Base-by-base conservation (phyloP, 2,888 invertebrate genomes). In the Meghimatium bilineatum region DNA sequence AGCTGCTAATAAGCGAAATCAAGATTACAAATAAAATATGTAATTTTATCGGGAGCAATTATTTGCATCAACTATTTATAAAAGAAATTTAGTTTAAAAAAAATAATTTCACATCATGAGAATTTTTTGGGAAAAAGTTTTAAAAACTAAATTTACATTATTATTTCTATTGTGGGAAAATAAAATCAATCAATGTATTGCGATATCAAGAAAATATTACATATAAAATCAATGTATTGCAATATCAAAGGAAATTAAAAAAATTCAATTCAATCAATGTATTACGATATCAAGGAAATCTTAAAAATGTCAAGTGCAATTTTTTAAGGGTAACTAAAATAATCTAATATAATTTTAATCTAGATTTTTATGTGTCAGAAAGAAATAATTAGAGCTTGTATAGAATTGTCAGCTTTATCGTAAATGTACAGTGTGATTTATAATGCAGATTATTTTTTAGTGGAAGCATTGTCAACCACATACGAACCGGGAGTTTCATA, bases 401-500 rank as follows among this genome's bases (percentile, higher is more conserved):
- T 1, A 63, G n/a, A 63, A 63, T n/a, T 8, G 60, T 8, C 23
- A n/a, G 3, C 60, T 63, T n/a, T n/a, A n/a, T 63, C n/a, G 60
- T 17, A 63, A n/a, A 63, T n/a, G 12, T 8, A 6, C n/a, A 63
- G n/a, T n/a, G 12, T n/a, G 3, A 5, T n/a, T 63, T 74, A 12
- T 23, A 74, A 74, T 23, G 3, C 2, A 23, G 44, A 17, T 44
- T 81, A 81, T 56, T 81, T 81, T 17, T 63, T 81, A 81, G 56
- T 60, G 67, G 81, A 74, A 29, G 38, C 63, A 23, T 44, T 81
- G n/a, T 76, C 76, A 14, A 26, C 78, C 26, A 36, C 29, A 83
- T 84, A 84, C 84, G 74, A 74, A 84, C 84, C 84, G 63, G 56
- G 75, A 49, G 79, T 74, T 74, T 84, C 84, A 67, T 74, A 80